Base-by-base conservation (phyloP, 1,140 invertebrate species). In the Neomicropteryx cornuta region DNA sequence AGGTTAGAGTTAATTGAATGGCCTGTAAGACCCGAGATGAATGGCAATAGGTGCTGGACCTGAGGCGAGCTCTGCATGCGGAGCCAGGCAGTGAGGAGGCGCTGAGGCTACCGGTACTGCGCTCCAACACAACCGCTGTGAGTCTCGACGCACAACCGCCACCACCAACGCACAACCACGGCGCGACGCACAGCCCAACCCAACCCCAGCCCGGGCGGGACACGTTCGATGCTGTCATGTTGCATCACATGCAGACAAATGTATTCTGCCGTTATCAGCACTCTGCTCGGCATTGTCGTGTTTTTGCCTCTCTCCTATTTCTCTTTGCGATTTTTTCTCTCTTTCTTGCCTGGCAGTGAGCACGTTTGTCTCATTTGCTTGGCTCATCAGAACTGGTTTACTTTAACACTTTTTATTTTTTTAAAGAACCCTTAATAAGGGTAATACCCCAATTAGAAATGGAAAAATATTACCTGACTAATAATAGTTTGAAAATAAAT, bases 1-100 rank as follows among this genome's bases (percentile, higher is more conserved):
- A n/a, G n/a, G n/a, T n/a, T n/a, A n/a, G n/a, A n/a, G n/a, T n/a
- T n/a, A n/a, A n/a, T n/a, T n/a, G n/a, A n/a, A n/a, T n/a, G n/a
- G n/a, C n/a, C n/a, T n/a, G n/a, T n/a, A n/a, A n/a, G n/a, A n/a
- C n/a, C n/a, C n/a, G n/a, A n/a, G n/a, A n/a, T n/a, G n/a, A n/a
- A n/a, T n/a, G n/a, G n/a, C n/a, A n/a, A n/a, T 58, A 78, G 76
- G 76, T 78, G 60, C 68, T 76, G 68, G 76, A 78, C 65, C 64
- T 78, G 53, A 71, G 74, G 63, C 66, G 73, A 56, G 73, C 73
- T 49, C 69, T 78, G 53, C 75, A 78, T 58, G 73, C 73, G 37
- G 73, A 77, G 59, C 71, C 71, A 18, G 61, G 63, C 36, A 63
- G 65, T 37, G 60, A 65, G 45, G 66, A 67, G 55, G 56, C 64